Conservation (phyloP, 2,797 vertebrate species). For the Sphenopsis melanotis region DNA sequence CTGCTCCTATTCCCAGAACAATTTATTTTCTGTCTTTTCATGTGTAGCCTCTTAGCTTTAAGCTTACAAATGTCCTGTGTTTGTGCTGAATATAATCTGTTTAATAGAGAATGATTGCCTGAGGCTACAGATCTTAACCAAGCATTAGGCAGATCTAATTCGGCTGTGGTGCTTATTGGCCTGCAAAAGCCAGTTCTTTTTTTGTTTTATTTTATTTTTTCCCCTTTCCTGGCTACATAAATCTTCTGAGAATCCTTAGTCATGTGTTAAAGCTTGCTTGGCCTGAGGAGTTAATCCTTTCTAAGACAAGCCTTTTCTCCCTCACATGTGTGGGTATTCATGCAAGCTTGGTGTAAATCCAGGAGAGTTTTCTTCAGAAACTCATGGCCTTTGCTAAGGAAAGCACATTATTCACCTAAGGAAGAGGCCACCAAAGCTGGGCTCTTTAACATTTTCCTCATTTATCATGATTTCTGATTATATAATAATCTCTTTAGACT, state of each 20-base stretch:
- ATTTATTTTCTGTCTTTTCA: slow-evolving; percentile 15
- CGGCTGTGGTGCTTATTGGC: background rate
- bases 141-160: background rate
- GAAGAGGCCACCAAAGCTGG: background rate
- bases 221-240: background rate
- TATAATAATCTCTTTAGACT: background rate
- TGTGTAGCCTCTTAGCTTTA: background rate
- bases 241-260: slow-evolving; percentile 27
- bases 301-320: slow-evolving; percentile 8
- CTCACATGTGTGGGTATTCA: background rate
- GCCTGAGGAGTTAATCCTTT: slow-evolving; percentile 37
- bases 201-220: background rate
- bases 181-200: background rate
- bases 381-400: background rate
- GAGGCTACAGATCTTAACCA: slow-evolving; percentile 12
- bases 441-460: background rate
- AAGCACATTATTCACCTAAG: background rate
- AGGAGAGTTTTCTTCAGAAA: background rate
- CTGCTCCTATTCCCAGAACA: background rate
- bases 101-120: slow-evolving; percentile 29
- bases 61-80: background rate
- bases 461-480: no score
- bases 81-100: slow-evolving; percentile 11
- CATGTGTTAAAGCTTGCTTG: slow-evolving; percentile 34
- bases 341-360: background rate